A percentile compares a stretch with the other conserved stretches of the same genome.
Evolutionary conservation across 2,888 invertebrate species (phyloP).

Genomic region (Rhyacophila evoluta): DNA sequence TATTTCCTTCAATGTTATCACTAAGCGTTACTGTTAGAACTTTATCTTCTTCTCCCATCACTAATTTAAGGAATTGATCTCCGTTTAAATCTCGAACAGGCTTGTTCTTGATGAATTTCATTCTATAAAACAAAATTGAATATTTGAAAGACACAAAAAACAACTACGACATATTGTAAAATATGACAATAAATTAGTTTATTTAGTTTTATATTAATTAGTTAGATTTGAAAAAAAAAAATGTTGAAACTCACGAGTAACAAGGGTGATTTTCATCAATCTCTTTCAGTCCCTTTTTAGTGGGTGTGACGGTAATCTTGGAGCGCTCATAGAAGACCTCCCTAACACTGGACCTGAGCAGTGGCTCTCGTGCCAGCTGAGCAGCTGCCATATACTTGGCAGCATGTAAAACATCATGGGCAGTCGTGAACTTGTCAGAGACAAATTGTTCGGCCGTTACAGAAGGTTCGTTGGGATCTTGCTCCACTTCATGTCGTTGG

Average conservation of each 20-base stretch:
- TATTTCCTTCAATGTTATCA: constrained; percentile 84
- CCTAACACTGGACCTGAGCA: constrained; percentile 85
- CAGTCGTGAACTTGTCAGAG: constrained; percentile 71
- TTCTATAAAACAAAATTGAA: constrained; percentile 61
- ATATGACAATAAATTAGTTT: too few relatives aligned
- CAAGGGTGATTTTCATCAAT: constrained; percentile 96
- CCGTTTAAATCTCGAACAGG: constrained; percentile 89
- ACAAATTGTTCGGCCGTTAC: constrained; percentile 86
- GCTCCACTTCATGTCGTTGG: constrained; percentile 94
- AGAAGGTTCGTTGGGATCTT: constrained; percentile 85
- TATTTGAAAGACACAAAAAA: background rate
- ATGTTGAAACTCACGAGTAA: constrained; percentile 68
- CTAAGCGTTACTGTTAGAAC: constrained; percentile 79
- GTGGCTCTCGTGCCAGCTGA: constrained; percentile 92
- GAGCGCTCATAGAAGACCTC: constrained; percentile 92
- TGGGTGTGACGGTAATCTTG: constrained; percentile 84
- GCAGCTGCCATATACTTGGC: constrained; percentile 95
- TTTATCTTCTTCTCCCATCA: constrained; percentile 85
- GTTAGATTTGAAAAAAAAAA: background rate
- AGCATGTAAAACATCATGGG: constrained; percentile 89
- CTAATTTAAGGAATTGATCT: constrained; percentile 90
- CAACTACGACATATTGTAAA: too few relatives aligned
- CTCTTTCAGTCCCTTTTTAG: constrained; percentile 91
- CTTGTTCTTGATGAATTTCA: constrained; percentile 94
- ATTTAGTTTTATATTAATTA: too few relatives aligned